These are phyloP conservation scores for Sericinus montela DNA, from an alignment of 2,888 invertebrate species.

Conservation along the genomic window DNA sequence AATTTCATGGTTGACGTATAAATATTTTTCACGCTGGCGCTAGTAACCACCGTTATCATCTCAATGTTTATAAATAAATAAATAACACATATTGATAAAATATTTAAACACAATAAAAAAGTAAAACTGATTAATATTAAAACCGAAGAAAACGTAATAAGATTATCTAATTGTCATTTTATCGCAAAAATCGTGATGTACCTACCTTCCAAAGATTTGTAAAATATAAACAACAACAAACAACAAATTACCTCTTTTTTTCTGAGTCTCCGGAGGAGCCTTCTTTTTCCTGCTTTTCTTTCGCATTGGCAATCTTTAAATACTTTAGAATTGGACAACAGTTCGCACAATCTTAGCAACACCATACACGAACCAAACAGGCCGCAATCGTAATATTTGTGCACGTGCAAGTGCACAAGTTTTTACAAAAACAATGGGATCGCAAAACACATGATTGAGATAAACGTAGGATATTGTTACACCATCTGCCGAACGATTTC, in stretches of 20 bases:
- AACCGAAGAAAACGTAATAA: too few relatives aligned
- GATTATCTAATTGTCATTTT: too few relatives aligned
- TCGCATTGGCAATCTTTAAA: slow-evolving; percentile 74
- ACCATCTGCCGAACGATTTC: slow-evolving; percentile 51
- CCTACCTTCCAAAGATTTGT: not conserved
- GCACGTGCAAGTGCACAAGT: slow-evolving; percentile 8
- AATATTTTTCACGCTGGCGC: too few relatives aligned
- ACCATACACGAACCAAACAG: slow-evolving; percentile 47
- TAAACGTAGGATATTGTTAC: slow-evolving; percentile 32
- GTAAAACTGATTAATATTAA: too few relatives aligned
- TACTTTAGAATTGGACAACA: slow-evolving; percentile 64
- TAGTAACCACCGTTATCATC: too few relatives aligned
- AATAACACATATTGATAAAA: not conserved
- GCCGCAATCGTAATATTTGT: slow-evolving; percentile 6
- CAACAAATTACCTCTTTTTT: slow-evolving; percentile 45
- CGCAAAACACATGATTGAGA: slow-evolving; percentile 30
- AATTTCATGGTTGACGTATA: too few relatives aligned
- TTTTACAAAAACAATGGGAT: slow-evolving; percentile 36
- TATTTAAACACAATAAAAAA: too few relatives aligned
- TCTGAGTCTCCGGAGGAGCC: slow-evolving; percentile 52
- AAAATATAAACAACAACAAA: slow-evolving; percentile 12
- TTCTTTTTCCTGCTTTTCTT: slow-evolving; percentile 74
- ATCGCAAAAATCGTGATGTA: not conserved
- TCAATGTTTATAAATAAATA: not conserved
- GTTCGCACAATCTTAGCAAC: slow-evolving; percentile 56